A percentile compares a stretch with the other conserved stretches of the same genome.
Conservation (phyloP, 2,113 vertebrate species). For the Rallus limicola region DNA sequence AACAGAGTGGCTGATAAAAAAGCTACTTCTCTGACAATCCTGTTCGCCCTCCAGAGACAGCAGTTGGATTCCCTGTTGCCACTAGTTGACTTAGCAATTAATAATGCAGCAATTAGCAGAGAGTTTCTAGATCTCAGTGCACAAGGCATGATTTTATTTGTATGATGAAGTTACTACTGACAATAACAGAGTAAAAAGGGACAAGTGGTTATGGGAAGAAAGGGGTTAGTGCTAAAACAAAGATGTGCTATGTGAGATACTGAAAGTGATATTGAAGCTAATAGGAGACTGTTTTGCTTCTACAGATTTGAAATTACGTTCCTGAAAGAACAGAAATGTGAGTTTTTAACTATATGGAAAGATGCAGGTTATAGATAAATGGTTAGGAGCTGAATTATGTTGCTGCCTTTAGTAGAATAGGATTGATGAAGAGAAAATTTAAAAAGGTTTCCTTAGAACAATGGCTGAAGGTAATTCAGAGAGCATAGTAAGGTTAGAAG, state of each 20-base stretch:
- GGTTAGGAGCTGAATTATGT: background rate
- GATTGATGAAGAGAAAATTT: background rate
- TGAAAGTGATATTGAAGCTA: background rate
- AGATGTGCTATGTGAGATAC: background rate
- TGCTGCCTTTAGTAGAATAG: background rate
- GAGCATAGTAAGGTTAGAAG: background rate
- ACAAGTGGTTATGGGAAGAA: background rate
- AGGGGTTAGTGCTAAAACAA: background rate
- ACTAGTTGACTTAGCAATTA: conserved; percentile 41
- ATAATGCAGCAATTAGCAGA: conserved; percentile 35
- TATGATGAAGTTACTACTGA: background rate
- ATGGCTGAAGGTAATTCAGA: background rate
- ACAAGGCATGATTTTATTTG: conserved; percentile 9
- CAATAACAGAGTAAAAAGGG: background rate
- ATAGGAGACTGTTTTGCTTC: background rate
- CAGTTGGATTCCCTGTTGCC: conserved; percentile 16
- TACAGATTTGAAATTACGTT: background rate
- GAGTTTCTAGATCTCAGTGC: background rate
- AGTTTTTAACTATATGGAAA: background rate
- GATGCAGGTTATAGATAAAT: background rate
- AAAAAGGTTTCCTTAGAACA: background rate
- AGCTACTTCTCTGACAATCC: background rate
- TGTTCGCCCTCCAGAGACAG: conserved; percentile 17
- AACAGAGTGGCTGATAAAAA: background rate
- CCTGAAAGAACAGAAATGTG: background rate